Base-by-base conservation (phyloP, 2,888 invertebrate species). In the Macrosoma leucophasiata region DNA sequence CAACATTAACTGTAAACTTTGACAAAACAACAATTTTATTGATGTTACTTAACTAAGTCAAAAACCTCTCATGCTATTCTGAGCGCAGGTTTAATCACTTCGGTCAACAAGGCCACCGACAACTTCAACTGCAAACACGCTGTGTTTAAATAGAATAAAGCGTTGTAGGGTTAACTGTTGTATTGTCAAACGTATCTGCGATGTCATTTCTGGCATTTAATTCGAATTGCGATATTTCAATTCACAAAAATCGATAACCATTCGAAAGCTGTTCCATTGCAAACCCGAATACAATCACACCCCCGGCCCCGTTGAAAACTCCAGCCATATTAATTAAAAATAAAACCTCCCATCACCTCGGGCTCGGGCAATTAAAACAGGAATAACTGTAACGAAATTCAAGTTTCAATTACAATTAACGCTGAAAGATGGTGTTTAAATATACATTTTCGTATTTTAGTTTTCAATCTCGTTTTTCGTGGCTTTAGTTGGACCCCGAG, bases 301-400 rank as follows among this genome's bases (percentile, higher is more conserved):
- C 52, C 53, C 46, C 35, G 41, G 39, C 35, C 35, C 32, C 49
- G 41, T 39, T 45, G 45, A 42, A 41, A 49, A 53, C 48, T 51
- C 50, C 55, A 55, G 53, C 55, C 49, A 56, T 59, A 61, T 72
- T 76, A 73, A 76, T 74, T 72, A 70, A 70, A 73, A 70, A 66
- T 63, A 67, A 68, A 67, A 66, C 58, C 58, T 46, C 50, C 54
- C 40, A 43, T 47, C 48, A 54, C 56, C 56, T 50, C 44, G 33
- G 43, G 54, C 51, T 43, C 44, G 50, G 51, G 57, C 61, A 69
- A 72, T 73, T 71, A 65, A 70, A 71, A 62, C 50, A 41, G 58
- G 55, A 64, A 63, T 67, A 67, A 66, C 62, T 56, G 62, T 64
- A 63, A 62, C 55, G 55, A 58, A 61, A 56, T 62, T 57, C 50